A percentile compares a stretch with the other conserved stretches of the same genome.
Evolutionary conservation across 2,797 vertebrate species (phyloP).

Genomic region (Poliocrania exsul): DNA sequence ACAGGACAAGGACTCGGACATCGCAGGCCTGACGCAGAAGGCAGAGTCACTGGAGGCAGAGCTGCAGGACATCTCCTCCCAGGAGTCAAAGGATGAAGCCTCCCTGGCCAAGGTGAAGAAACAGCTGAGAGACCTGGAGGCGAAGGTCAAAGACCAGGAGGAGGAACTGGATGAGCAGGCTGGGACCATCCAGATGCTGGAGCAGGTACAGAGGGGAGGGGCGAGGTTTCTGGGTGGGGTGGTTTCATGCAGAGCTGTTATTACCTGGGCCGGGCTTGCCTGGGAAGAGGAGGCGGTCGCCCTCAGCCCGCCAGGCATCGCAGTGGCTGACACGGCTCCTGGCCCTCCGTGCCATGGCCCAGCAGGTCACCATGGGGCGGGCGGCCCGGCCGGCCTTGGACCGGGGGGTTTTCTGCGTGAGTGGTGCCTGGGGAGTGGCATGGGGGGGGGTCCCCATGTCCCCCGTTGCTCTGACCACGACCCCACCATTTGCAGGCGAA

Average conservation of each 20-base stretch:
- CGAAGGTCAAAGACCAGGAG: constrained; percentile 96
- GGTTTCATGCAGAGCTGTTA: constrained; percentile 59
- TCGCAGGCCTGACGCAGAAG: constrained; percentile 87
- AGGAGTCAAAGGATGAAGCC: constrained; percentile 96
- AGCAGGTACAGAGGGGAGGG: constrained; percentile 85
- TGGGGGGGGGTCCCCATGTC: accelerated
- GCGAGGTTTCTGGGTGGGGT: constrained; percentile 61
- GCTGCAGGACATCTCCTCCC: constrained; percentile 93
- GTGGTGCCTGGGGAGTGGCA: background rate
- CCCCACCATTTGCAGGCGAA: constrained; percentile 80
- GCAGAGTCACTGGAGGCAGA: constrained; percentile 90
- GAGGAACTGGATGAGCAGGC: constrained; percentile 98
- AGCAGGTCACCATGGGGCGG: background rate
- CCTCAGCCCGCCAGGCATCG: background rate
- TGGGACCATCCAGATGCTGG: constrained; percentile 95
- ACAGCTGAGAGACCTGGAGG: constrained; percentile 92
- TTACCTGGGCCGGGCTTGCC: constrained; percentile 56
- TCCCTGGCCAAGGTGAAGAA: constrained; percentile 94
- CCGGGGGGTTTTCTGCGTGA: constrained; percentile 9
- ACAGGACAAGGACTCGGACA: constrained; percentile 93
- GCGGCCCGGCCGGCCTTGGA: background rate
- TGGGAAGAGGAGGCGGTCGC: background rate
- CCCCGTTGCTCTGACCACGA: background rate
- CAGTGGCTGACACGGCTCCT: background rate
- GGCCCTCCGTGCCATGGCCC: constrained; percentile 15